Percentiles rank a stretch among this genome's conserved stretches.
phyloP scores from a whole-genome alignment of 1,140 invertebrate genomes.

The Cepaea nemoralis region DNA sequence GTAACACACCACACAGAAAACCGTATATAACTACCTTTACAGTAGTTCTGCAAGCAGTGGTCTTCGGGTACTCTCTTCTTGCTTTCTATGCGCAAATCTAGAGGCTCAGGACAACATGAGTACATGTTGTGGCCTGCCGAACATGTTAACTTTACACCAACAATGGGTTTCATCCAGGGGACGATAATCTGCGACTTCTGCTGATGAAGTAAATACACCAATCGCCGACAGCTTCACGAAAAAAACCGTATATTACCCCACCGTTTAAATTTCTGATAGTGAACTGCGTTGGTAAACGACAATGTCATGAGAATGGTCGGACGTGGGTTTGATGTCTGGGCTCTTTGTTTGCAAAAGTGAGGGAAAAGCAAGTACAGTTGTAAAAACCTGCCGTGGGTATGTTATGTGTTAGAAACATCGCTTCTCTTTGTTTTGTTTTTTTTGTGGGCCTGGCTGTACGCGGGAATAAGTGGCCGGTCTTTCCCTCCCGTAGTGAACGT shows the following conservation, averaged over 20 bases:
- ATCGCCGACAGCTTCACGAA: background rate
- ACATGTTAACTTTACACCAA: slow-evolving; percentile 24
- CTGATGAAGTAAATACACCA: background rate
- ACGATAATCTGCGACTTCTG: background rate
- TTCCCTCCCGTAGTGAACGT: no score
- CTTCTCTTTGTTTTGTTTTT: no score
- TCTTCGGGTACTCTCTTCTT: slow-evolving; percentile 13
- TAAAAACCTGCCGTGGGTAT: no score
- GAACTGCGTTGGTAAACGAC: no score
- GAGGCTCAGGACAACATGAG: slow-evolving; percentile 39
- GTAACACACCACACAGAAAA: background rate
- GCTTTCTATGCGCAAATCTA: slow-evolving; percentile 41
- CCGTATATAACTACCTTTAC: background rate
- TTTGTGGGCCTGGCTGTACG: no score
- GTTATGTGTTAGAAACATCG: no score
- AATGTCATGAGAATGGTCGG: no score
- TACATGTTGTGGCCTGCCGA: slow-evolving; percentile 37
- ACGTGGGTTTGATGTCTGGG: no score
- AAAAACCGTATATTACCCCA: background rate
- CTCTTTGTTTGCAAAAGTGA: no score
- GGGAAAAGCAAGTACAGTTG: no score
- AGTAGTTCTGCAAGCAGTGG: background rate
- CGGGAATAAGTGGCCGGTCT: no score
- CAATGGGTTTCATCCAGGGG: background rate
- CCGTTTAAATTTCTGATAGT: no score